Conservation (phyloP, 2,113 vertebrate species). For the Boleophthalmus pectinirostris region DNA sequence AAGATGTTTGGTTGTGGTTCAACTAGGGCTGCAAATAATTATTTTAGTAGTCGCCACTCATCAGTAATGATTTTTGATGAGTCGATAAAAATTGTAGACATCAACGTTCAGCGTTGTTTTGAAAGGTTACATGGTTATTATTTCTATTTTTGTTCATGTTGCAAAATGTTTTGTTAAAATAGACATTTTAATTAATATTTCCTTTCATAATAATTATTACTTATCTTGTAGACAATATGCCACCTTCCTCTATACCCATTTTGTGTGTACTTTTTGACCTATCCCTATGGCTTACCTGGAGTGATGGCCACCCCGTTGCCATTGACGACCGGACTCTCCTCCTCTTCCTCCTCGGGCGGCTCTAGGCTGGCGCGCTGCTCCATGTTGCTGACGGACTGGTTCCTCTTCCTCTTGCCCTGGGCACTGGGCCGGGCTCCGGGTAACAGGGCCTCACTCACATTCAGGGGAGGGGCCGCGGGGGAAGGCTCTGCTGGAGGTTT, state of each 20-base stretch:
- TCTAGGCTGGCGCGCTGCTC: slow-evolving; percentile 93
- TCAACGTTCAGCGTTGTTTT: no score
- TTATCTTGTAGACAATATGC: no score
- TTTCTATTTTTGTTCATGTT: no score
- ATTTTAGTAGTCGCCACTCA: no score
- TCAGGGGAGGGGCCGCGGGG: slow-evolving; percentile 87
- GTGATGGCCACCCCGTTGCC: slow-evolving; percentile 92
- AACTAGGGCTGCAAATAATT: no score
- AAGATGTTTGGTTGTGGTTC: no score
- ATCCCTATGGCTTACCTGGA: slow-evolving; percentile 80
- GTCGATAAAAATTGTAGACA: no score
- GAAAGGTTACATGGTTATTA: no score
- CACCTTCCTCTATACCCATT: neutral
- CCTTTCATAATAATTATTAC: no score
- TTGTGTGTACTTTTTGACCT: neutral
- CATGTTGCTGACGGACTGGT: slow-evolving; percentile 99
- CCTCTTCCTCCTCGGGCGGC: slow-evolving; percentile 95
- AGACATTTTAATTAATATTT: no score
- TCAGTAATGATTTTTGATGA: no score
- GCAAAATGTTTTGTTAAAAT: no score
- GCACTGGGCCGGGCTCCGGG: slow-evolving; percentile 97
- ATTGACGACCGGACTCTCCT: slow-evolving; percentile 94
- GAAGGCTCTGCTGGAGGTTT: slow-evolving; percentile 97
- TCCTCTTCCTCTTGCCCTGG: slow-evolving; percentile 97
- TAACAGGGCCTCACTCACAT: slow-evolving; percentile 97